A percentile compares a stretch with the other conserved stretches of the same genome.
Evolutionary conservation across 2,797 vertebrate genomes (phyloP).

Genomic region (Hyperoplus immaculatus): DNA sequence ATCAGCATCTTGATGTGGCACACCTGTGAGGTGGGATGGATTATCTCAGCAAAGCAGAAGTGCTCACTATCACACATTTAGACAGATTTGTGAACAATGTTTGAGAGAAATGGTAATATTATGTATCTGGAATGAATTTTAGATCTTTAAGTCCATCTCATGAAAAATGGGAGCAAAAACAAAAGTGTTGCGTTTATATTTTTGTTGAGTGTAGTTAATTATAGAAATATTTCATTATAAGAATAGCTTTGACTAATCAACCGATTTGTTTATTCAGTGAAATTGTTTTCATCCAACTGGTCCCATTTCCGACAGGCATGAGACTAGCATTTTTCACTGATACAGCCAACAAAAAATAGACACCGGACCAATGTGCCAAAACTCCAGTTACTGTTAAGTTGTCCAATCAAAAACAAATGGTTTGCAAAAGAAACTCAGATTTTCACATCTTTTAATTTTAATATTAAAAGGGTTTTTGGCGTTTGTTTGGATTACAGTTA

Average conservation of each 20-base stretch:
- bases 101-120: no score
- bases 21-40: no score
- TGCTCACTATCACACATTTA: no score
- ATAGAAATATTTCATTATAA: background rate
- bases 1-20: no score
- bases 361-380: conserved; percentile 9
- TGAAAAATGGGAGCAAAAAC: no score
- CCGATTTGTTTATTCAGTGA: conserved; percentile 4
- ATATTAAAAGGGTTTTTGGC: background rate
- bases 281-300: conserved; percentile 10
- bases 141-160: no score
- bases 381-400: conserved; percentile 10
- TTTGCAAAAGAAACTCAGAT: conserved; percentile 2
- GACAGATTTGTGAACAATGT: no score
- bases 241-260: background rate
- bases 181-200: no score
- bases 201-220: background rate
- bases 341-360: conserved; percentile 9
- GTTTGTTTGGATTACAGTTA: background rate
- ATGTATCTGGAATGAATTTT: no score
- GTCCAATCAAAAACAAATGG: conserved; percentile 9
- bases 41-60: no score
- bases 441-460: background rate
- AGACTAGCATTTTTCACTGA: conserved; percentile 15
- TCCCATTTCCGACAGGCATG: conserved; percentile 8